Base-by-base conservation (phyloP, 37 sponge, comb jelly and placozoan species). In the Petrosia ficiformis region DNA sequence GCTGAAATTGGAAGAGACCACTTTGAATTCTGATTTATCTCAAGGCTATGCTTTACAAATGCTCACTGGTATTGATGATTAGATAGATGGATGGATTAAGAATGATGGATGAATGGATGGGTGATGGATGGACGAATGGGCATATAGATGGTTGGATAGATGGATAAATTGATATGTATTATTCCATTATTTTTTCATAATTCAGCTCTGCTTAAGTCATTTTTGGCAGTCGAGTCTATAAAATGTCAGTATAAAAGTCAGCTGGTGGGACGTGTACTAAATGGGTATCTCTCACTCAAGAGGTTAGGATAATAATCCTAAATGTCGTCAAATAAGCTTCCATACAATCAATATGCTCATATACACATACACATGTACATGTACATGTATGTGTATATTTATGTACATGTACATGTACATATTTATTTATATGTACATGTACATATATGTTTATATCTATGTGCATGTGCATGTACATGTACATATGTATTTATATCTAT, bases 21-120 rank as follows among this genome's bases (percentile, higher is more conserved):
- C 90, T 6, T 80, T 96, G 31, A 93, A 78, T 74, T 89, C 91
- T 25, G 93, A 93, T 70, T 74, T 96, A 22, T 90, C 97, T 6
- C 94, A 93, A 44, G 97, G 97, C 2, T 90, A 84, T 73, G 87
- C 97, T 16, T 82, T 96, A 25, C 82, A 93, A 57, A 89, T 96
- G 94, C 76, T 96, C 32, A 82, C 88, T 31, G 58, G 85, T 84
- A 54, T 32, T 66, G 6, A 37, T n/a, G n/a, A n/a, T n/a, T n/a
- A n/a, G n/a, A n/a, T n/a, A n/a, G n/a, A n/a, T n/a, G n/a, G n/a
- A n/a, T n/a, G n/a, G n/a, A n/a, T n/a, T n/a, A n/a, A n/a, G n/a
- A n/a, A n/a, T n/a, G n/a, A n/a, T n/a, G n/a, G n/a, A n/a, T n/a
- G n/a, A n/a, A n/a, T n/a, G n/a, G n/a, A n/a, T n/a, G n/a, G n/a